phyloP scores from a whole-genome alignment of 1,140 invertebrate species.

The Nymphalis io region DNA sequence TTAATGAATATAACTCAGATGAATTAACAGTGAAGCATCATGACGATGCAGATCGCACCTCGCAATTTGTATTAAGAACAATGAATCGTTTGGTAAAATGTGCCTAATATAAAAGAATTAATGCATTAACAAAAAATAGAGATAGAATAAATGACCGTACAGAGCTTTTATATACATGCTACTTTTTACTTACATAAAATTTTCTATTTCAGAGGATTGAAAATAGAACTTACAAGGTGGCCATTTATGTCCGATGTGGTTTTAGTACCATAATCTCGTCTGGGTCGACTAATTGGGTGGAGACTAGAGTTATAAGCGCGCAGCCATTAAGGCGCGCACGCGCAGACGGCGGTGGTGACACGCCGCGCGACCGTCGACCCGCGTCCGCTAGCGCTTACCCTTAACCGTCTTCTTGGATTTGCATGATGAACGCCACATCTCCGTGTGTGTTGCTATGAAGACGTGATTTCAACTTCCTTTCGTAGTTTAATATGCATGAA shows the following conservation, averaged over 20 bases:
- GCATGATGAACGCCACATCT: conserved; percentile 25
- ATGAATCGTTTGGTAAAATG: conserved; percentile 35
- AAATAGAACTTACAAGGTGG: conserved; percentile 27
- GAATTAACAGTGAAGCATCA: conserved; percentile 53
- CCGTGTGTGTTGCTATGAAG: conserved; percentile 8
- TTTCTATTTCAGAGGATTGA: not conserved
- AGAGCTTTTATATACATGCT: not conserved
- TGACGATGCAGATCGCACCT: conserved; percentile 61
- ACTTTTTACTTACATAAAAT: not conserved
- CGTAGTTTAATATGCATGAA: conserved; percentile 21
- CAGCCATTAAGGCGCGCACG: conserved; percentile 53
- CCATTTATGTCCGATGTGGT: conserved; percentile 45
- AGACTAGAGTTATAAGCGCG: conserved; percentile 52
- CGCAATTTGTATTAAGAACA: conserved; percentile 52
- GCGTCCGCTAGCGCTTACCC: conserved; percentile 24
- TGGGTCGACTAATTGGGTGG: conserved; percentile 59
- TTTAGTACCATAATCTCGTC: conserved; percentile 46
- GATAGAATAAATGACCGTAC: not conserved
- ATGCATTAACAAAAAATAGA: conserved; percentile 12
- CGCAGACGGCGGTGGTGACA: conserved; percentile 43
- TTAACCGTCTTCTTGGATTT: conserved; percentile 17
- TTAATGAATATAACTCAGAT: conserved; percentile 68
- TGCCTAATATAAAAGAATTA: conserved; percentile 21
- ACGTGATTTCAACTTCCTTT: conserved; percentile 15
- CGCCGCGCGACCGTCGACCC: conserved; percentile 43